Evolutionary conservation across 2,113 vertebrate genomes (phyloP).

Genomic region (Grantiella picta): DNA sequence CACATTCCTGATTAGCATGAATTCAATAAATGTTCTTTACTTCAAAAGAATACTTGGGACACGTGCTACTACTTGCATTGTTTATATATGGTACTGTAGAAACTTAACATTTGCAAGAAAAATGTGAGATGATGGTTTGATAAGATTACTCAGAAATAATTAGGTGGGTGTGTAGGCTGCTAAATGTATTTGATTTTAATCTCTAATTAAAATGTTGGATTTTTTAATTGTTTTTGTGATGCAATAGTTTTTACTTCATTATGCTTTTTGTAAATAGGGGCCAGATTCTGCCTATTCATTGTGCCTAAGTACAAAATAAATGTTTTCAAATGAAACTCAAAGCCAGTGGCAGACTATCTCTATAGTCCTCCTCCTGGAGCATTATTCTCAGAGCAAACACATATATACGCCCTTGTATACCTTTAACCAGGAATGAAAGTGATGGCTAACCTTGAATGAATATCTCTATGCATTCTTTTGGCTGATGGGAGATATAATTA

Average conservation of each 20-base stretch:
- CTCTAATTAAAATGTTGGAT: constrained; percentile 66
- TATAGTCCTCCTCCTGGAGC: background rate
- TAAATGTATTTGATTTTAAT: constrained; percentile 70
- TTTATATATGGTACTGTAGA: constrained; percentile 55
- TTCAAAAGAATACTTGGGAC: constrained; percentile 52
- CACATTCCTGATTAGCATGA: constrained; percentile 17
- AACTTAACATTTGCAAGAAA: constrained; percentile 61
- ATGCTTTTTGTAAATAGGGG: constrained; percentile 26
- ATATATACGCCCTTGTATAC: background rate
- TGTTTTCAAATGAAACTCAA: background rate
- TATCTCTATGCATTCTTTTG: constrained; percentile 5
- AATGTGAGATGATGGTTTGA: constrained; percentile 54
- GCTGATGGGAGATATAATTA: background rate
- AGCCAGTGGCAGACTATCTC: background rate
- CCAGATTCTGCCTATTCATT: background rate
- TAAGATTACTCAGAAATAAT: constrained; percentile 68
- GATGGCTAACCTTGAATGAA: background rate
- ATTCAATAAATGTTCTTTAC: constrained; percentile 46
- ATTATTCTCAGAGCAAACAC: background rate
- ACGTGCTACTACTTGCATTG: constrained; percentile 53
- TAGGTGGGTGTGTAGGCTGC: constrained; percentile 57
- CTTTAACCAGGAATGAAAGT: background rate
- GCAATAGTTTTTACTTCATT: constrained; percentile 59
- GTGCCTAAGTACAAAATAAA: background rate
- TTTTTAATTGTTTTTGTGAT: constrained; percentile 66